phyloP scores from a whole-genome alignment of 2,797 vertebrate genomes.

The Scolopax rusticola region DNA sequence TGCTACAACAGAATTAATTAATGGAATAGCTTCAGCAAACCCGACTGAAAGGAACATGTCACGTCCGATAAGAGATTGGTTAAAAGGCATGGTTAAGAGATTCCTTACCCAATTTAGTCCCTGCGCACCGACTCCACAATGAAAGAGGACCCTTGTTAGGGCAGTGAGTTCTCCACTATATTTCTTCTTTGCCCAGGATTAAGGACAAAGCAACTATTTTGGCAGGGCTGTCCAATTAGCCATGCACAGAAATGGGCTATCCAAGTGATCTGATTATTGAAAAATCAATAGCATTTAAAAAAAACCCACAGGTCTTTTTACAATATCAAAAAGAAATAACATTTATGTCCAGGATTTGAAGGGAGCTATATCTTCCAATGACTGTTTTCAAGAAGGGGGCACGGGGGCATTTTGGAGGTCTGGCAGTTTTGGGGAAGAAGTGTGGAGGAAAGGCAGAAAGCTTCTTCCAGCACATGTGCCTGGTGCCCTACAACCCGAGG shows the following conservation, averaged over 20 bases:
- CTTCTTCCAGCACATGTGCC: not conserved
- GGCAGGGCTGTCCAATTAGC: not conserved
- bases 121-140: fast-evolving
- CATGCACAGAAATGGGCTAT: not conserved
- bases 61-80: not conserved
- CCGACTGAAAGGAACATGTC: not conserved
- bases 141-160: not conserved
- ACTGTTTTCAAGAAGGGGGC: not conserved
- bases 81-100: not conserved
- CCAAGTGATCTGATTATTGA: not conserved
- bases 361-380: not conserved
- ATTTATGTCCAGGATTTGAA: not conserved
- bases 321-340: not conserved
- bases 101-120: not conserved
- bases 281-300: not conserved
- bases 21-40: not conserved
- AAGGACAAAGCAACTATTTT: not conserved
- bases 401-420: not conserved
- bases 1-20: not conserved
- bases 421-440: not conserved
- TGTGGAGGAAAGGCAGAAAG: not conserved
- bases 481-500: not conserved
- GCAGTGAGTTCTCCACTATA: not conserved
- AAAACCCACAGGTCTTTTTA: not conserved
- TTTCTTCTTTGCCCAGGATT: not conserved